Evolutionary conservation across 2,797 vertebrate genomes (phyloP).

Genomic region (Brachyalestes nurse): DNA sequence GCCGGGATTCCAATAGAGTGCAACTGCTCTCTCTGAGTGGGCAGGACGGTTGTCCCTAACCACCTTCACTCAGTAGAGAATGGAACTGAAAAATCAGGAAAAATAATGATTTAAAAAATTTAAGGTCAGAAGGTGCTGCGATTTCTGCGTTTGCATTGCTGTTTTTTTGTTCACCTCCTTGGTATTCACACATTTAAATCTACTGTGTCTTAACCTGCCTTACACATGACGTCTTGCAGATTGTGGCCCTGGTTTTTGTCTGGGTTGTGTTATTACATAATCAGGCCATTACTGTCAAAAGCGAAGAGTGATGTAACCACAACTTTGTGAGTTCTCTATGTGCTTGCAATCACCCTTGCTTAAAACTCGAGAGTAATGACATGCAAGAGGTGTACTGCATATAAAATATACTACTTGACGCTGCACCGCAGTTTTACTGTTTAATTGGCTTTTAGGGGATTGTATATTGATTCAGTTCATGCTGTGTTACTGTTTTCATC

Average conservation of each 20-base stretch:
- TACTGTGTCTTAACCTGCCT: conserved; percentile 23
- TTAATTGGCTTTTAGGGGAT: conserved; percentile 6
- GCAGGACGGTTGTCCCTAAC: too few relatives aligned
- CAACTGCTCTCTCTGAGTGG: too few relatives aligned
- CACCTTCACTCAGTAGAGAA: too few relatives aligned
- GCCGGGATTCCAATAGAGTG: too few relatives aligned
- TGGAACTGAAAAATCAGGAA: too few relatives aligned
- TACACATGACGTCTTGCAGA: conserved; percentile 51
- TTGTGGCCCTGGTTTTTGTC: conserved; percentile 50
- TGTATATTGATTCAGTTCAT: conserved; percentile 20
- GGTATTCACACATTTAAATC: conserved; percentile 20
- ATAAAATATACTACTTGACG: conserved; percentile 48
- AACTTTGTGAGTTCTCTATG: conserved; percentile 25
- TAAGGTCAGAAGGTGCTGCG: not conserved
- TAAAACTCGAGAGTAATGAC: conserved; percentile 38
- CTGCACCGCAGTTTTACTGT: conserved; percentile 18
- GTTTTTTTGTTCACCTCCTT: conserved; percentile 30
- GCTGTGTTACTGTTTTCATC: conserved; percentile 3
- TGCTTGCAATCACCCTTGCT: conserved; percentile 14
- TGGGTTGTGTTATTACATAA: conserved; percentile 49
- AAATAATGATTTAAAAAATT: too few relatives aligned
- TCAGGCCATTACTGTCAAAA: conserved; percentile 54
- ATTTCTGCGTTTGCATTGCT: conserved; percentile 15
- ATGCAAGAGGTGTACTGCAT: conserved; percentile 25
- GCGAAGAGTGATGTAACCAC: conserved; percentile 48